Percentiles rank a stretch among this genome's conserved stretches.
Conservation (phyloP, 2,888 invertebrate species). For the Ganaspis brasiliensis region DNA sequence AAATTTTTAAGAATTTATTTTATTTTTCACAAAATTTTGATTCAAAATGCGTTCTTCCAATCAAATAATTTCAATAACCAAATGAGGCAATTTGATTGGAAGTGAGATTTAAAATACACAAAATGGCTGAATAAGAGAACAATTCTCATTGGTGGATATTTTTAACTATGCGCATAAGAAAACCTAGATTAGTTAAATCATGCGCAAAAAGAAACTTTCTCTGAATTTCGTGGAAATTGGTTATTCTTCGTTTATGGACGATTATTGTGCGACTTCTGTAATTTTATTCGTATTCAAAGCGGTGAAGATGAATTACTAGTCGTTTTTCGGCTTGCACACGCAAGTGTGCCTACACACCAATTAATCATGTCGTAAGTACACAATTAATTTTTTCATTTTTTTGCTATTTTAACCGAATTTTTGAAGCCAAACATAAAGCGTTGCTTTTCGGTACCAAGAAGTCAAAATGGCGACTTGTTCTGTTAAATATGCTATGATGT, state of each 20-base stretch:
- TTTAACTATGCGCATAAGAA: background rate
- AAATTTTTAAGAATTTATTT: no score
- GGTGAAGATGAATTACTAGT: conserved; percentile 90
- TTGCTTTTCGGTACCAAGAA: background rate
- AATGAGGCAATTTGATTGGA: background rate
- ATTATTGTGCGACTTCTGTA: background rate
- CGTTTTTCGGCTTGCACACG: conserved; percentile 86
- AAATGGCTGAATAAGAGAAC: background rate
- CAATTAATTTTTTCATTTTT: conserved; percentile 57
- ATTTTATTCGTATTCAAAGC: conserved; percentile 59
- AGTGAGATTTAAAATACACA: background rate
- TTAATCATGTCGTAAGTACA: conserved; percentile 87
- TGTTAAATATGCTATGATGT: background rate
- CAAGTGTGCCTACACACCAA: conserved; percentile 86
- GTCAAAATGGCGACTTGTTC: background rate
- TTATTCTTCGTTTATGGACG: background rate
- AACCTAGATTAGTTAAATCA: background rate
- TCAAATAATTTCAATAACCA: background rate
- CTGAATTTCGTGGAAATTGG: background rate
- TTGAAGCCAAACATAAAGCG: background rate
- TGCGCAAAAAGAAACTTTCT: background rate
- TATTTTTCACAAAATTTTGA: no score
- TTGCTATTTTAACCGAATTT: background rate
- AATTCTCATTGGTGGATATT: background rate
- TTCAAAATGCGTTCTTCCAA: no score